Evolutionary conservation across 1,140 invertebrate genomes (phyloP).

Genomic region (Pemphigus obesinymphae): DNA sequence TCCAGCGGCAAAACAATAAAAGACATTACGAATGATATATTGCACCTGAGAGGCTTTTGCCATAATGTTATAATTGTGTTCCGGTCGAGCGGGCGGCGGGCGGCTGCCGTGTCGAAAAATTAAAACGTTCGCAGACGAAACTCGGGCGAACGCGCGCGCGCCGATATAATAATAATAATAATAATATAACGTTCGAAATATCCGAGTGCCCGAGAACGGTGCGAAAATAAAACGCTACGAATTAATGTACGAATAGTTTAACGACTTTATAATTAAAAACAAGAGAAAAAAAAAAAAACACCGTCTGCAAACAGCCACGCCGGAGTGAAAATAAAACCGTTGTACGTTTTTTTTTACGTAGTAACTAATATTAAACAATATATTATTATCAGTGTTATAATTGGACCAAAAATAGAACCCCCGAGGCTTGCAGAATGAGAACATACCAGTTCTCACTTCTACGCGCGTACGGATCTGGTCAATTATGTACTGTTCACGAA

Average conservation of each 20-base stretch:
- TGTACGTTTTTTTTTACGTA: too few relatives aligned
- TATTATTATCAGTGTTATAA: too few relatives aligned
- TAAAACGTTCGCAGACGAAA: not conserved
- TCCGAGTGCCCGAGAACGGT: not conserved
- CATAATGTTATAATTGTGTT: not conserved
- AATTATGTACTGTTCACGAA: too few relatives aligned
- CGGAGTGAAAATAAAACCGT: too few relatives aligned
- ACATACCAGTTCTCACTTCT: too few relatives aligned
- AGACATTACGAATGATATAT: constrained; percentile 1
- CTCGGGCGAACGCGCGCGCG: not conserved
- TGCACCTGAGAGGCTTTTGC: not conserved
- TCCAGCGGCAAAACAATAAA: not conserved
- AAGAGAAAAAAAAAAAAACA: too few relatives aligned
- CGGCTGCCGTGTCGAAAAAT: not conserved
- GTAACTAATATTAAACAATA: too few relatives aligned
- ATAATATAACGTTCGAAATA: not conserved
- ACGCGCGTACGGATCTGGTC: too few relatives aligned
- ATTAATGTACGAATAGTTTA: not conserved
- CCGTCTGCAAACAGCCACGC: too few relatives aligned
- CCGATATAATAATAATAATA: not conserved
- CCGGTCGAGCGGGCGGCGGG: not conserved
- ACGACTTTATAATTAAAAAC: not conserved
- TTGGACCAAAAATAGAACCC: too few relatives aligned
- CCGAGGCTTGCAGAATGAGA: too few relatives aligned
- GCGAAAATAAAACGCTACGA: not conserved